Percentiles rank a stretch among this genome's conserved stretches.
phyloP scores from a whole-genome alignment of 2,797 vertebrate genomes.

The Triplophysa bombifrons region DNA sequence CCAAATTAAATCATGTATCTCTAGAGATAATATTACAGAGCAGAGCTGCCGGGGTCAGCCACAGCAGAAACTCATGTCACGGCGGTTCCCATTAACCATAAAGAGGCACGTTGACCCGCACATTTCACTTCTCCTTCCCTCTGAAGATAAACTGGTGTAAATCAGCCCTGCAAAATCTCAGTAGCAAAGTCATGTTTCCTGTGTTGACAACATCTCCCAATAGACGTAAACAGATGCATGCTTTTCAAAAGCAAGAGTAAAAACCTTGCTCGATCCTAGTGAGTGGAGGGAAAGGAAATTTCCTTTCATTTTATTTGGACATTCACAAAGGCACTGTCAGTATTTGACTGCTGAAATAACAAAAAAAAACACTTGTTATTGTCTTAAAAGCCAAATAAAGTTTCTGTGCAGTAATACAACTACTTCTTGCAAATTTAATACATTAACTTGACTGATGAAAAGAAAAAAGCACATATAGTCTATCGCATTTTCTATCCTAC shows the following conservation, averaged over 20 bases:
- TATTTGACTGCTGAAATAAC: background rate
- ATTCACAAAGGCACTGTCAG: slow-evolving; percentile 13
- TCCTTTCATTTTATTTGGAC: slow-evolving; percentile 2
- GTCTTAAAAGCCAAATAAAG: background rate
- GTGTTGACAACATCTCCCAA: slow-evolving; percentile 65
- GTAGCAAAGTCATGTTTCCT: slow-evolving; percentile 69
- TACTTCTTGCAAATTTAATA: no score
- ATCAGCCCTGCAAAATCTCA: slow-evolving; percentile 53
- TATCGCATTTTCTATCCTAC: no score
- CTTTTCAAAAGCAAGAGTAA: background rate
- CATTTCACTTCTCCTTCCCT: background rate
- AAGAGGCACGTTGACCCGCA: slow-evolving; percentile 6
- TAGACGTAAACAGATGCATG: slow-evolving; percentile 53
- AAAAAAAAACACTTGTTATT: background rate
- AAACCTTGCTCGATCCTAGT: slow-evolving; percentile 10
- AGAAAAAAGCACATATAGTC: no score
- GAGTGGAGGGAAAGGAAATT: slow-evolving; percentile 15
- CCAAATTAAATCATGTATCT: slow-evolving; percentile 49
- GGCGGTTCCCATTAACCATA: slow-evolving; percentile 11
- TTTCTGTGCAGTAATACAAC: no score
- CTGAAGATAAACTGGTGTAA: slow-evolving; percentile 18
- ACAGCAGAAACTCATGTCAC: slow-evolving; percentile 24
- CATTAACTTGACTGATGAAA: no score
- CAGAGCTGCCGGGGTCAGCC: slow-evolving; percentile 48
- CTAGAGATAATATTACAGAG: slow-evolving; percentile 48